phyloP scores from a whole-genome alignment of 2,888 invertebrate genomes.

The Netelia fuscicornis region DNA sequence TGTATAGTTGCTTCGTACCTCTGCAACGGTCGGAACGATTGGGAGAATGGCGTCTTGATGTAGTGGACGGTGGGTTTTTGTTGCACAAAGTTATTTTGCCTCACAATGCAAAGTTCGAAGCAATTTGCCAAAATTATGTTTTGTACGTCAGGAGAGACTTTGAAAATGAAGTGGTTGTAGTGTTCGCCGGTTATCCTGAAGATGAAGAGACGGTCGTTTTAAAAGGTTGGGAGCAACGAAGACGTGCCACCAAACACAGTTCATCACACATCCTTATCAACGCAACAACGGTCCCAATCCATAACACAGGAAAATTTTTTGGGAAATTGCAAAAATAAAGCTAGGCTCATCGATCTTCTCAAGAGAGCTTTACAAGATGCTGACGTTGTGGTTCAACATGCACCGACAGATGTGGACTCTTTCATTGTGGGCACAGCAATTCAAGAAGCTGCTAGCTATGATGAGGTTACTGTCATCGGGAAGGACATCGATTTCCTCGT shows the following conservation, averaged over 20 bases:
- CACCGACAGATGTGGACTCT: slow-evolving; percentile 59
- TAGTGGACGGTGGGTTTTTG: slow-evolving; percentile 17
- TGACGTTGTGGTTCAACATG: slow-evolving; percentile 52
- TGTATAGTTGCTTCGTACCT: slow-evolving; percentile 59
- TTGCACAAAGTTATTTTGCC: slow-evolving; percentile 22
- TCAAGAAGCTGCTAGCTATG: slow-evolving; percentile 32
- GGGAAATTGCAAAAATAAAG: slow-evolving; percentile 18
- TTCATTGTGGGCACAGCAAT: slow-evolving; percentile 51
- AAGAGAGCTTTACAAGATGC: slow-evolving; percentile 37
- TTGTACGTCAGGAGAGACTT: slow-evolving; percentile 20
- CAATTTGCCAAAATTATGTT: slow-evolving; percentile 19
- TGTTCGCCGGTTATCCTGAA: slow-evolving; percentile 28
- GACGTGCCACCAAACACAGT: slow-evolving; percentile 60
- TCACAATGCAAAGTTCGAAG: slow-evolving; percentile 12
- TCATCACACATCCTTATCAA: slow-evolving; percentile 31
- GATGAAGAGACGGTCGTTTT: slow-evolving; percentile 55
- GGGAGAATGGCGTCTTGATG: slow-evolving; percentile 13
- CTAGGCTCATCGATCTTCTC: slow-evolving; percentile 27
- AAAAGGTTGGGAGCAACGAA: slow-evolving; percentile 53
- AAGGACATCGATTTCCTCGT: slow-evolving; percentile 73
- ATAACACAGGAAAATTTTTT: not conserved
- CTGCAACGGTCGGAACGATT: slow-evolving; percentile 15
- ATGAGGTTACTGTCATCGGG: slow-evolving; percentile 63
- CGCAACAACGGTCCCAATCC: not conserved
- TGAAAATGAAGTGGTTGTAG: slow-evolving; percentile 5